Conservation (phyloP, 2,888 invertebrate genomes). For the Geophilus truncorum region DNA sequence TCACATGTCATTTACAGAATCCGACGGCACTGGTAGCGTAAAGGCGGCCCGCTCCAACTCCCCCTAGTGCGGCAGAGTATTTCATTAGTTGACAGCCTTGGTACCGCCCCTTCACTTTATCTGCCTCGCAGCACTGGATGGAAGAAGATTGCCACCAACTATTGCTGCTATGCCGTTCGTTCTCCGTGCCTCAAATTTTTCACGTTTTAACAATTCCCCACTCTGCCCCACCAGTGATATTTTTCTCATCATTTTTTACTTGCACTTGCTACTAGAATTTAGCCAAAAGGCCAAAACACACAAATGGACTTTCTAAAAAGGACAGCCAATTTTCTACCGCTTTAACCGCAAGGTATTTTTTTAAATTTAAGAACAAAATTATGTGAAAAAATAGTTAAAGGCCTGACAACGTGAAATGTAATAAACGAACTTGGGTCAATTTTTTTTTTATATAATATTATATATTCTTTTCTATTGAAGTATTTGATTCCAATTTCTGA, state of each 20-base stretch:
- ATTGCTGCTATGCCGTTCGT: background rate
- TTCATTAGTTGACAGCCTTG: slow-evolving; percentile 14
- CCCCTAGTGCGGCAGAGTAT: background rate
- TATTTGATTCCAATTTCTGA: too few species aligned
- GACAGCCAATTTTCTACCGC: background rate
- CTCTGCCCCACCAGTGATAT: background rate
- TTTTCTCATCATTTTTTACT: slow-evolving; percentile 1
- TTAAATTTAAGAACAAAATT: background rate
- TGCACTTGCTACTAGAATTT: background rate
- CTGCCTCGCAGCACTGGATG: slow-evolving; percentile 16
- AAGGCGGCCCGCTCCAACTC: background rate
- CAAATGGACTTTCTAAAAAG: background rate
- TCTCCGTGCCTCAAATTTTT: background rate
- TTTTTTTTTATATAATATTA: too few species aligned
- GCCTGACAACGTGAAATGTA: too few species aligned
- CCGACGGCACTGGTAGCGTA: background rate
- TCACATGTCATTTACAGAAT: slow-evolving; percentile 2
- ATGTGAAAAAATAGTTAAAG: background rate
- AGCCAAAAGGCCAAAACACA: slow-evolving; percentile 1
- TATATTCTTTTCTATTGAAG: too few species aligned
- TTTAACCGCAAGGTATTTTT: background rate
- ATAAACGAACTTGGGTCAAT: too few species aligned
- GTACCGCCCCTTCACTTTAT: slow-evolving; percentile 20
- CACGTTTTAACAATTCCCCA: background rate
- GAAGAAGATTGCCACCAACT: slow-evolving; percentile 16